Evolutionary conservation across 2,888 invertebrate species (phyloP).

Genomic region (Apamea epomidion): DNA sequence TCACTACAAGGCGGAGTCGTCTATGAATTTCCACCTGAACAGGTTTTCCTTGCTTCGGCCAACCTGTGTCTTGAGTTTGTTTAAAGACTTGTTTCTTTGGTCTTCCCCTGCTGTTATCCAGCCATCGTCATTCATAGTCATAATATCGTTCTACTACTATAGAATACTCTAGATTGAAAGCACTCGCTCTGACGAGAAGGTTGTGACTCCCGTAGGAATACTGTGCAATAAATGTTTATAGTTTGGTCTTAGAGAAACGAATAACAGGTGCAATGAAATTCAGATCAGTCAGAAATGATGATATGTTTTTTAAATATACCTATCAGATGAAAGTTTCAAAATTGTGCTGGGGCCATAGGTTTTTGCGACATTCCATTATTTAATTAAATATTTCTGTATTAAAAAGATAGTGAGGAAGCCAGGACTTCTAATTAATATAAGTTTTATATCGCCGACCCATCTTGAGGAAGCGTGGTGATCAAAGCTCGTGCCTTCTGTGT

Average conservation of each 20-base stretch:
- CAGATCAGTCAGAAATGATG: not conserved
- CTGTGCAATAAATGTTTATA: conserved; percentile 38
- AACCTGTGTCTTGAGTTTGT: not conserved
- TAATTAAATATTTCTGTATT: not conserved
- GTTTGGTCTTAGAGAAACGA: not conserved
- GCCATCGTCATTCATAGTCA: not conserved
- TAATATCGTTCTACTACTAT: not conserved
- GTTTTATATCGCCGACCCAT: not conserved
- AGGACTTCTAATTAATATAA: not conserved
- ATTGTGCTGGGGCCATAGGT: not conserved
- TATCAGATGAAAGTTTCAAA: no score
- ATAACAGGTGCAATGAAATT: conserved; percentile 7
- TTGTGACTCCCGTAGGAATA: conserved; percentile 6
- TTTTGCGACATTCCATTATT: not conserved
- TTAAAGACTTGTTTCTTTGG: not conserved
- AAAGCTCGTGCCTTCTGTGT: not conserved
- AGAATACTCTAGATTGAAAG: conserved; percentile 5
- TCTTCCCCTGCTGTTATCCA: not conserved
- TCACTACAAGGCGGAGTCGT: not conserved
- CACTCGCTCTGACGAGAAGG: conserved; percentile 37
- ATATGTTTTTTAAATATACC: not conserved
- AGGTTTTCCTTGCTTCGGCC: not conserved
- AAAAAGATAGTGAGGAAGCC: not conserved
- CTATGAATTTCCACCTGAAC: not conserved
- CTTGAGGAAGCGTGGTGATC: not conserved